Base-by-base conservation (phyloP, 2,113 vertebrate genomes). In the Coptodon bakossiorum region DNA sequence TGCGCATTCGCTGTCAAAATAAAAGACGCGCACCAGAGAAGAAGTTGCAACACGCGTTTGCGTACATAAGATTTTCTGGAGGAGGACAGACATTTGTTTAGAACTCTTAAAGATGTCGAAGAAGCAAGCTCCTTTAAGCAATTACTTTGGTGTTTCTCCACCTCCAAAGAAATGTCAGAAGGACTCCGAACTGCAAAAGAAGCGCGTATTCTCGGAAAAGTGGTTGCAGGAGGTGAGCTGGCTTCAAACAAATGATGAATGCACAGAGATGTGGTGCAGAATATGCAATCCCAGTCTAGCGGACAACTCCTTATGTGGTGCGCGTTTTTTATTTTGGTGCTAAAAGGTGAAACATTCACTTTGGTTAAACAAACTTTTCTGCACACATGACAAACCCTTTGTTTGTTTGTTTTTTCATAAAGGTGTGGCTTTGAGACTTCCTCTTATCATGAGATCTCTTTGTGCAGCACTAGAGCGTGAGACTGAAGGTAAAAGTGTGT, bases 21-120 rank as follows among this genome's bases (percentile, higher is more conserved):
- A 22, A 22, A 22, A 22, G 22, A 22, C 22, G 22, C 22, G 22
- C 22, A 22, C 22, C 22, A 22, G 22, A 22, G 2, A 22, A 22
- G 22, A 27, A 56, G 54, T 13, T 56, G 2, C 53, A 56, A 56
- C 0, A 2, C 2, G 0, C 0, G 0, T 54, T 54, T 54, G 53
- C 10, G 0, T 0, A 54, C 6, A 54, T 0, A 54, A 4, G 54
- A 56, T 13, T 27, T 13, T 27, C 54, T 5, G 53, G 11, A 56
- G 53, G 54, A 56, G 11, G 4, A 56, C 22, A 56, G 22, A 27
- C 54, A 56, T 56, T 2, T 56, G 6, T 27, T 56, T 56, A 13
- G 53, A 56, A 56, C 22, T 56, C 1, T 56, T 27, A 27, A 14
- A 27, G 22, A 56, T 27, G 22, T 56, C 1, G 0, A 56, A 56